A percentile compares a stretch with the other conserved stretches of the same genome.
Evolutionary conservation across 2,113 vertebrate genomes (phyloP).

Genomic region (Eclectus roratus): DNA sequence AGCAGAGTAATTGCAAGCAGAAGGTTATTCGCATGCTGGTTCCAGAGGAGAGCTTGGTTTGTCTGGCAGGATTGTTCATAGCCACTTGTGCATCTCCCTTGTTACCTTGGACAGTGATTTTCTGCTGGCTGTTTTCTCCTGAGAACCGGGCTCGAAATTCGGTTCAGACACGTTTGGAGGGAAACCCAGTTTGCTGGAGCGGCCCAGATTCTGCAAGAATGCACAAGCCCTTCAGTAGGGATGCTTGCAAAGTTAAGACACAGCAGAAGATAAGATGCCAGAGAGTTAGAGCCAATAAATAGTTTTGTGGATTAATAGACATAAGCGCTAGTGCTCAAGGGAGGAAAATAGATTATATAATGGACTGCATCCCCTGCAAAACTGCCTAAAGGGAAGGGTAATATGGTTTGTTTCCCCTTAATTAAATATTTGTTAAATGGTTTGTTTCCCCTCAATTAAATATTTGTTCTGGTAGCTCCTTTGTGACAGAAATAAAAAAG

Average conservation of each 20-base stretch:
- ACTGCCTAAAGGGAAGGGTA: slow-evolving; percentile 3
- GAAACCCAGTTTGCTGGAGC: not conserved
- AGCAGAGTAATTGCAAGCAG: not conserved
- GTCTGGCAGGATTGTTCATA: not conserved
- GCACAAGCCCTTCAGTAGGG: not conserved
- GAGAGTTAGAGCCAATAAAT: slow-evolving; percentile 22
- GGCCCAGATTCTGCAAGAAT: not conserved
- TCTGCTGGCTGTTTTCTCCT: not conserved
- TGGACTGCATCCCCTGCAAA: slow-evolving; percentile 14
- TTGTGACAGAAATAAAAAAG: slow-evolving; percentile 19
- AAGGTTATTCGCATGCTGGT: not conserved
- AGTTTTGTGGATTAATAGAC: slow-evolving; percentile 40
- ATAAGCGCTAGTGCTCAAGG: not conserved
- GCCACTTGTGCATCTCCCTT: not conserved
- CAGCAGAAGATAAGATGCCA: slow-evolving; percentile 1
- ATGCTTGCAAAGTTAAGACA: not conserved
- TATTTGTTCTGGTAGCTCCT: slow-evolving; percentile 45
- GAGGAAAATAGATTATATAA: slow-evolving; percentile 12
- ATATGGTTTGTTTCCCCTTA: slow-evolving; percentile 18
- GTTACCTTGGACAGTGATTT: not conserved
- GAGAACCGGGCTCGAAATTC: not conserved
- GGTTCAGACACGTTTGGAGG: not conserved
- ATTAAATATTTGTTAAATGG: slow-evolving; percentile 56
- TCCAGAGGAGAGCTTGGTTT: not conserved
- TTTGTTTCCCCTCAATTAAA: slow-evolving; percentile 50